Percentiles rank a stretch among this genome's conserved stretches.
Conservation (phyloP, 1,140 invertebrate species). For the Maconellicoccus hirsutus region DNA sequence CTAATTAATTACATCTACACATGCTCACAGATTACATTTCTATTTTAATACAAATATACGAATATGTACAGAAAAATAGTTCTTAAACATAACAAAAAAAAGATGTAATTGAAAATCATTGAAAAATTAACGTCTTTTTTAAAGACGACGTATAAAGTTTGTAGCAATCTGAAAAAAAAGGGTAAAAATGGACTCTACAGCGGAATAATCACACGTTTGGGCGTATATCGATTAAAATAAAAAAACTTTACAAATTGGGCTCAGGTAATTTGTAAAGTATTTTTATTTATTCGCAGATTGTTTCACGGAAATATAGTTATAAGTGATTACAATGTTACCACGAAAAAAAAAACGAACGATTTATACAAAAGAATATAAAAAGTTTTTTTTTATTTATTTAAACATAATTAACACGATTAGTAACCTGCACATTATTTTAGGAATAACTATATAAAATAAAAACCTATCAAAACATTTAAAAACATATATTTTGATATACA, state of each 20-base stretch:
- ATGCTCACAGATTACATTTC: background rate
- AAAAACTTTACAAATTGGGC: slow-evolving; percentile 17
- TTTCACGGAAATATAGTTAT: background rate
- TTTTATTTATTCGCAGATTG: slow-evolving; percentile 13
- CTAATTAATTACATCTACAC: background rate
- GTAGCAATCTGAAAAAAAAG: background rate
- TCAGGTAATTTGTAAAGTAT: slow-evolving; percentile 18
- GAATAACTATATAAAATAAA: slow-evolving; percentile 10
- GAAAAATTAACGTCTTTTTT: slow-evolving; percentile 2
- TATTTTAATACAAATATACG: background rate
- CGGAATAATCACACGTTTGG: background rate
- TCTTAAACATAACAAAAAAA: background rate
- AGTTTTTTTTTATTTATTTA: background rate
- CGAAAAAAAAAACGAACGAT: background rate
- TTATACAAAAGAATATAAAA: slow-evolving; percentile 14
- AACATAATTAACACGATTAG: background rate
- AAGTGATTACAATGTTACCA: background rate
- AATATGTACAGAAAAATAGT: background rate
- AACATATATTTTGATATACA: slow-evolving; percentile 16
- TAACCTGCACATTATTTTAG: slow-evolving; percentile 13
- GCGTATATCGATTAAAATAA: slow-evolving; percentile 3
- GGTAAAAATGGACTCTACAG: background rate
- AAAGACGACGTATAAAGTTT: background rate
- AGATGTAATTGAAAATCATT: background rate
- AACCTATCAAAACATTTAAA: slow-evolving; percentile 1